Evolutionary conservation across 2,888 invertebrate species (phyloP).

Genomic region (Lordiphosa andalusiaca): DNA sequence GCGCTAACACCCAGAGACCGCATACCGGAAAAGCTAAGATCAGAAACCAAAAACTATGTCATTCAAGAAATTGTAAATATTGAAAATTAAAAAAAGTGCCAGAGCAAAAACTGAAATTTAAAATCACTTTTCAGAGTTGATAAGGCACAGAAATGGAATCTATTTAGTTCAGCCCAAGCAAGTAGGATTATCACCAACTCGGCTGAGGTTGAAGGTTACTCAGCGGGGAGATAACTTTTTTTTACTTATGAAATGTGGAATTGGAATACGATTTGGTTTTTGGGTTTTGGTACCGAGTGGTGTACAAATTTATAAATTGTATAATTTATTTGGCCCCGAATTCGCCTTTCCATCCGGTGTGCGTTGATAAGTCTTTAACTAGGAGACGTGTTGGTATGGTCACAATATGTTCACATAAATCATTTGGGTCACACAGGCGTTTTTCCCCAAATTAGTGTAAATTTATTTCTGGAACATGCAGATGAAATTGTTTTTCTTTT

Average conservation of each 20-base stretch:
- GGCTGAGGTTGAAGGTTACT: conserved; percentile 51
- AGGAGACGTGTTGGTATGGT: conserved; percentile 15
- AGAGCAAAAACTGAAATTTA: conserved; percentile 11
- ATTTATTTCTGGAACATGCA: conserved; percentile 59
- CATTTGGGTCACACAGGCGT: conserved; percentile 50
- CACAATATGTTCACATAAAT: conserved; percentile 12
- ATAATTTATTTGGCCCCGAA: conserved; percentile 22
- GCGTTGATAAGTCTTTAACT: conserved; percentile 42
- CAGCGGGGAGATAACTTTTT: conserved; percentile 44
- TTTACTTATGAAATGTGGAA: conserved; percentile 7
- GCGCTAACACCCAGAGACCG: conserved; percentile 59
- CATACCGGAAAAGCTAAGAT: conserved; percentile 57
- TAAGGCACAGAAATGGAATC: conserved; percentile 50
- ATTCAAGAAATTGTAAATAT: conserved; percentile 44
- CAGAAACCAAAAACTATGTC: conserved; percentile 39
- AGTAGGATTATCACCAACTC: conserved; percentile 44
- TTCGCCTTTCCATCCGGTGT: conserved; percentile 51
- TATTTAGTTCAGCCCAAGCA: conserved; percentile 61
- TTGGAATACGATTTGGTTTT: not conserved
- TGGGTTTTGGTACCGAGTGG: conserved; percentile 6
- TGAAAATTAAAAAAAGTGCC: conserved; percentile 10
- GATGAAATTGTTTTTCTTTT: conserved; percentile 19
- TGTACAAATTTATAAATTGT: conserved; percentile 18
- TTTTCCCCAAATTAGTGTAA: conserved; percentile 34
- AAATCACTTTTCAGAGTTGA: conserved; percentile 36